Evolutionary conservation across 2,888 invertebrate species (phyloP), one percentile per base, ranked within the genome.

Genomic region (Scrobipalpa atriplicella): DNA sequence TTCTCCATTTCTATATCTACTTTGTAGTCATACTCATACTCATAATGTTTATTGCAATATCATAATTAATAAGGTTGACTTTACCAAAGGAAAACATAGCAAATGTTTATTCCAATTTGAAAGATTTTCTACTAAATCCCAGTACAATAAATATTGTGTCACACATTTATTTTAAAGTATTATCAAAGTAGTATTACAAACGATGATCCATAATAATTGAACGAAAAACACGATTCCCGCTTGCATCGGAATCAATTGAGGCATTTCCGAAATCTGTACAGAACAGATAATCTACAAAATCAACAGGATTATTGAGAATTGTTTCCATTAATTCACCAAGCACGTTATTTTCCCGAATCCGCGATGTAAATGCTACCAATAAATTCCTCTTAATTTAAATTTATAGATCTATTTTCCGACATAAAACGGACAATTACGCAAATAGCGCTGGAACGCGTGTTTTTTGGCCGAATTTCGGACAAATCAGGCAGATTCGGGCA

Each of bases 381-480:
- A 66, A 66, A 66, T 66, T 62, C 13, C 39, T 54, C 66, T 66
- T 66, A 62, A 66, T 66, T 62, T 62, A 43, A 66, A 66, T 62
- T 62, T 54, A 62, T 56, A 51, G 62, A 61, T 62, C 62, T 66
- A 66, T 62, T 66, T 63, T 63, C 51, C 19, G 62, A 21, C 62
- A 63, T 38, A 51, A 63, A 63, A 63, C 41, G 68, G 66, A 68
- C 67, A 65, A 68, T 67, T 67, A 67, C 63, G 65, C 56, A 62
- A 65, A 62, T 62, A 58, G 63, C 21, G 16, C 38, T 0, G 13
- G 65, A 47, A 65, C 58, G 41, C 62, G 60, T 60, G 52, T 67
- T 64, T 67, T 67, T 67, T 56, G n/a, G 38, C 38, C 58, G 58
- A 58, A 58, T 38, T 58, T 63, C 38, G 21, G 21, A 21, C 54